These are phyloP conservation scores for Napeogenes inachia DNA, from an alignment of 2,888 invertebrate genomes.

Conservation along the genomic window DNA sequence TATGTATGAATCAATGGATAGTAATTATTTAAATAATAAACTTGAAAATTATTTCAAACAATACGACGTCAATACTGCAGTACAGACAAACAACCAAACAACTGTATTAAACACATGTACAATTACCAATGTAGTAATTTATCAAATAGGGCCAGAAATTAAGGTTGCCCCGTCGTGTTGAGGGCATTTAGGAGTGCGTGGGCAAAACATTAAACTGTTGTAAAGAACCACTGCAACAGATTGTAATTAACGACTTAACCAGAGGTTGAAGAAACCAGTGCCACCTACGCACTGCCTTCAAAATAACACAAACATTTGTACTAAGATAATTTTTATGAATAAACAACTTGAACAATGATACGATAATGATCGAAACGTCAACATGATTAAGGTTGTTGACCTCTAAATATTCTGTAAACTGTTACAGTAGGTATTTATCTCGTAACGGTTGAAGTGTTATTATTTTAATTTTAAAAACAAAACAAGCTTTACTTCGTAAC, in stretches of 20 bases:
- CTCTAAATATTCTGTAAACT: slow-evolving; percentile 7
- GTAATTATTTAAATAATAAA: no score
- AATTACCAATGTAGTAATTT: neutral
- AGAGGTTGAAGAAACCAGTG: slow-evolving; percentile 34
- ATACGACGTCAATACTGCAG: no score
- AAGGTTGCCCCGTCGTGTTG: slow-evolving; percentile 13
- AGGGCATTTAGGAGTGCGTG: slow-evolving; percentile 34
- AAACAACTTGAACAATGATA: slow-evolving; percentile 16
- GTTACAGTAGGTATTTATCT: slow-evolving; percentile 7
- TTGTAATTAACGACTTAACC: slow-evolving; percentile 51
- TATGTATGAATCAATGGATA: no score
- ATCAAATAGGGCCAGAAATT: neutral
- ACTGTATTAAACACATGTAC: neutral
- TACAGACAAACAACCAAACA: no score
- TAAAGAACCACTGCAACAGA: slow-evolving; percentile 38
- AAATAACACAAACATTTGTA: neutral
- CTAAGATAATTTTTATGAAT: slow-evolving; percentile 11
- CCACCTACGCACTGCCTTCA: slow-evolving; percentile 10
- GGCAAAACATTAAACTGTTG: slow-evolving; percentile 35
- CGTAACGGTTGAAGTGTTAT: slow-evolving; percentile 2
- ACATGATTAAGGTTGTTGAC: slow-evolving; percentile 8
- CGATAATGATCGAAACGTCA: slow-evolving; percentile 7
- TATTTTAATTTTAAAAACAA: slow-evolving; percentile 2
- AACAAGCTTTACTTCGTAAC: neutral
- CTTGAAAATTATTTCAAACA: no score